Conservation (phyloP, 1,140 invertebrate species). For the Bombus superbus region DNA sequence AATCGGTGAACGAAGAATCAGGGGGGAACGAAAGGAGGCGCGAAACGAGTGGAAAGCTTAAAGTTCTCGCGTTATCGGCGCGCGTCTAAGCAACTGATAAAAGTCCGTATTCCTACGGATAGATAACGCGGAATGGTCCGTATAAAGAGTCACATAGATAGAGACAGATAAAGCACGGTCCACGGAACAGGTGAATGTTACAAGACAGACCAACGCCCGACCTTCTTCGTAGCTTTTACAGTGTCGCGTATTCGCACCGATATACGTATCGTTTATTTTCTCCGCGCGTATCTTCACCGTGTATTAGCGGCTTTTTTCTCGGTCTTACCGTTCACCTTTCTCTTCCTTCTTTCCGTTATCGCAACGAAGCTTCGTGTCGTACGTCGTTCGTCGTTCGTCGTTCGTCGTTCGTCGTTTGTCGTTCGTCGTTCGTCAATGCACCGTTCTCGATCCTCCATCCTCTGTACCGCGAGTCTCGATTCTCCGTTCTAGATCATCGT, state of each 20-base stretch:
- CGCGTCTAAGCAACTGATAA: constrained; percentile 82
- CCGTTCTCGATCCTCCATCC: too few species aligned
- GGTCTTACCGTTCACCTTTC: background rate
- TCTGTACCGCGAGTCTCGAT: background rate
- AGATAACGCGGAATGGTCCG: constrained; percentile 80
- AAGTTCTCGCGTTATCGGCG: constrained; percentile 77
- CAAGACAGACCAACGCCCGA: constrained; percentile 77
- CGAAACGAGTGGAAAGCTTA: constrained; percentile 58
- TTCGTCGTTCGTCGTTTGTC: background rate
- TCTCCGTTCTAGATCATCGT: background rate
- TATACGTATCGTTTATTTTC: constrained; percentile 5
- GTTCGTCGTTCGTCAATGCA: background rate
- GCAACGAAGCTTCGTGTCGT: background rate
- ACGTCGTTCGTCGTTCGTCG: background rate
- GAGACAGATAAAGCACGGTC: constrained; percentile 79
- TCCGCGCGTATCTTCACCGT: background rate
- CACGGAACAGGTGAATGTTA: constrained; percentile 79
- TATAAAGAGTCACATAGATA: constrained; percentile 80
- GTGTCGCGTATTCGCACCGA: constrained; percentile 16
- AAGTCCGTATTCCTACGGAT: constrained; percentile 75
- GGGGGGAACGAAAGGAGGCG: constrained; percentile 37
- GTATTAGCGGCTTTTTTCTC: background rate
- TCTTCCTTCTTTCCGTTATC: constrained; percentile 7
- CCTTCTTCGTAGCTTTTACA: constrained; percentile 53
- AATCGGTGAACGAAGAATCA: constrained; percentile 27